Base-by-base conservation (phyloP, 2,797 vertebrate genomes). In the Anguilla megastoma region DNA sequence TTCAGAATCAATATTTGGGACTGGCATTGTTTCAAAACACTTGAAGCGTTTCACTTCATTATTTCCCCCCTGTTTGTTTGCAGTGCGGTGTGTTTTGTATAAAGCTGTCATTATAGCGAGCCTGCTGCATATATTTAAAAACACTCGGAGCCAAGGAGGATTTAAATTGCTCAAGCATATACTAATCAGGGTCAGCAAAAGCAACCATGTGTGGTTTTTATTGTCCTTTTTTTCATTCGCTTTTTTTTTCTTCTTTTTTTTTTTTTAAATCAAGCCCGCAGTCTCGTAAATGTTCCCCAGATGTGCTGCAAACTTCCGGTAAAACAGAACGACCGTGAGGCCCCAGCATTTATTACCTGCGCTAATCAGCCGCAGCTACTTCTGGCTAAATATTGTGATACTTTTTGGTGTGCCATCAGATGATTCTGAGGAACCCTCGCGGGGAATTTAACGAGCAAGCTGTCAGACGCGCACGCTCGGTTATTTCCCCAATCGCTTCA, bases 261-360 rank as follows among this genome's bases (percentile, higher is more conserved):
- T 76, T 69, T 69, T 21, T 45, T 56, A 54, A 30, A 52, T 79
- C 60, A 80, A 63, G 85, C 86, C 83, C 52, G 45, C 76, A 88
- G 82, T 90, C 90, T 91, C 50, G 84, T 92, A 91, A 92, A 93
- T 87, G 90, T 89, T 92, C 87, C 90, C 91, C 94, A 94, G 92
- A 92, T 94, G 92, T 90, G 88, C 83, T 90, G 52, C 85, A 87
- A 93, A 92, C 92, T 92, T 91, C 33, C 52, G 85, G 45, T 91
- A 85, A 92, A 89, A 90, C 90, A 90, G 89, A 91, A 88, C 41
- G 84, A 88, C 91, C 71, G 54, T 41, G 6, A 84, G 30, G 89
- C 89, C 27, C 66, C 58, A 69, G 86, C 90, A 92, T 94, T 94
- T 94, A 94, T 89, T 92, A 91, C 91, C 89, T 91, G 89, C 33